Evolutionary conservation across 2,797 vertebrate species (phyloP), one percentile per base, ranked within the genome.

Genomic region (Poeciliopsis infans): DNA sequence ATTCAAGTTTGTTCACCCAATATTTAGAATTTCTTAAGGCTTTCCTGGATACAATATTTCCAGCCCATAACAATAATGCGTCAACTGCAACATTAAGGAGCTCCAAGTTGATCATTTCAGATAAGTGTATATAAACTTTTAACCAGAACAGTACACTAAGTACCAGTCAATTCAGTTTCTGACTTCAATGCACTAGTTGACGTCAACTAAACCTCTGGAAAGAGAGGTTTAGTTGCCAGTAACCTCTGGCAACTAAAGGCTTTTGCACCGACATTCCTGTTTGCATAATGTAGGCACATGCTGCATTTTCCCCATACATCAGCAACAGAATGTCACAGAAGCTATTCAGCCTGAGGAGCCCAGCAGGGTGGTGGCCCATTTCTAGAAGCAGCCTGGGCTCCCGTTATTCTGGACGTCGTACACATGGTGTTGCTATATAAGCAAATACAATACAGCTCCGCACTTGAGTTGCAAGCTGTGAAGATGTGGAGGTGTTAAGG

Each of bases 261-360:
- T 79, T 89, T 89, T 88, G 23, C 59, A 4, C 59, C 77, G 83
- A 80, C 79, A 59, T 70, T 72, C 51, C 68, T 20, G 23, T 69
- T 70, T 78, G 72, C 77, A 72, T 87, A 90, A 93, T 88, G 59
- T 86, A 87, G 84, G 84, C 89, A 81, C 76, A 61, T 75, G 75
- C 91, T 87, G 69, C 89, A 85, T 91, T 94, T 53, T 90, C 25
- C 80, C 81, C 78, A 90, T 90, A 89, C 88, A 88, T 92, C 85
- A 81, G 74, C 36, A 87, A 71, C 61, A 84, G 79, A 92, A 87
- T 90, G 86, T 88, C 85, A 87, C 79, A 84, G 82, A 87, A 61
- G 85, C 92, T 92, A 86, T 72, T 79, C 75, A 78, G 87, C 85
- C 75, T 15, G 59, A 78, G 75, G 83, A 85, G 66, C 81, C 66